A percentile compares a stretch with the other conserved stretches of the same genome.
Conservation (phyloP, 2,797 vertebrate genomes). For the Nyctalus aviator region DNA sequence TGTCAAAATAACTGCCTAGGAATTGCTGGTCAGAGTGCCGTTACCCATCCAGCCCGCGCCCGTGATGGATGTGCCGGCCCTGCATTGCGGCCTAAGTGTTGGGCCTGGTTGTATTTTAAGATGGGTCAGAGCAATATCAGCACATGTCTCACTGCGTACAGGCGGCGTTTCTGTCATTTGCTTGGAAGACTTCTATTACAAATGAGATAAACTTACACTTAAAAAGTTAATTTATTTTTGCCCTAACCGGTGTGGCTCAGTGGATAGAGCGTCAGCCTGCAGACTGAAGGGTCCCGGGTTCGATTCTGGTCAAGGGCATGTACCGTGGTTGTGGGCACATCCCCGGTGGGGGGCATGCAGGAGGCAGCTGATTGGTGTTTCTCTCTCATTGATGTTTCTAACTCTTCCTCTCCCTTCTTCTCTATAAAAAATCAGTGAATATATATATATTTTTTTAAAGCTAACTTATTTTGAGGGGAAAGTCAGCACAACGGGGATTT, state of each 20-base stretch:
- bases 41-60: conserved; percentile 38
- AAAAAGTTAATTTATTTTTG: neutral
- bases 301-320: too few species aligned
- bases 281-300: too few species aligned
- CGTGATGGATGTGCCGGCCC: neutral
- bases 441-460: neutral
- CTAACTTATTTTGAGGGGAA: neutral
- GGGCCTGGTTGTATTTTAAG: conserved; percentile 45
- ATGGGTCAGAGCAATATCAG: neutral
- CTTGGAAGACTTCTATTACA: neutral
- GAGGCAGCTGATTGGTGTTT: too few species aligned
- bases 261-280: too few species aligned
- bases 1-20: conserved; percentile 73
- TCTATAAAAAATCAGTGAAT: too few species aligned
- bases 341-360: too few species aligned
- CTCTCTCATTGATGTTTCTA: too few species aligned
- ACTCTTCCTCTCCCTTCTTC: too few species aligned
- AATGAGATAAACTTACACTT: conserved; percentile 44
- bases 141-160: neutral
- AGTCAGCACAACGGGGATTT: neutral
- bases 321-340: too few species aligned
- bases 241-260: too few species aligned
- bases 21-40: conserved; percentile 60
- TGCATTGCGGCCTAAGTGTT: neutral
- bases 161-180: neutral